Evolutionary conservation across 2,113 vertebrate species (phyloP).

Genomic region (Leuciscus idus): DNA sequence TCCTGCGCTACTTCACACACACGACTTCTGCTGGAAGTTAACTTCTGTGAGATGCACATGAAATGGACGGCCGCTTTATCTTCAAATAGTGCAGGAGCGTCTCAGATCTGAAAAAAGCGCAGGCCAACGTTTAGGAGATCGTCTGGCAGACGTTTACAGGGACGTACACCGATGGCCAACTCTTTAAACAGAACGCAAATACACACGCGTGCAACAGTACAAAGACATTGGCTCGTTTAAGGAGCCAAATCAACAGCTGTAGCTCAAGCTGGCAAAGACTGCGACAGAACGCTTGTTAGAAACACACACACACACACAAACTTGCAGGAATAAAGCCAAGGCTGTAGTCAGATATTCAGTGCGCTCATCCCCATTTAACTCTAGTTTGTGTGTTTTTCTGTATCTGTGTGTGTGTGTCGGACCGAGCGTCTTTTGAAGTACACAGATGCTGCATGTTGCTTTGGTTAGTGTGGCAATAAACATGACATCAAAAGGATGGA

Average conservation of each 20-base stretch:
- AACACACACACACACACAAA: slow-evolving; percentile 54
- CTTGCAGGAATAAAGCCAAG: slow-evolving; percentile 52
- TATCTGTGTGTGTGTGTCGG: slow-evolving; percentile 31
- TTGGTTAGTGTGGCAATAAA: slow-evolving; percentile 61
- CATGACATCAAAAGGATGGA: slow-evolving; percentile 61
- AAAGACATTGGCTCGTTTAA: slow-evolving; percentile 58
- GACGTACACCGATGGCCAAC: slow-evolving; percentile 27
- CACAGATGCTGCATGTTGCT: slow-evolving; percentile 55
- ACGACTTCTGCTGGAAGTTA: slow-evolving; percentile 64
- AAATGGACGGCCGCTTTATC: slow-evolving; percentile 75
- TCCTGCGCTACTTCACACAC: slow-evolving; percentile 70
- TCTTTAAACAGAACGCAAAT: slow-evolving; percentile 46
- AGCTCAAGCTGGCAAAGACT: slow-evolving; percentile 59
- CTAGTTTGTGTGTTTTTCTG: slow-evolving; percentile 32
- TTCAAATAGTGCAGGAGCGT: slow-evolving; percentile 64
- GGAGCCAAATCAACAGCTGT: slow-evolving; percentile 59
- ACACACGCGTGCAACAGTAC: slow-evolving; percentile 56
- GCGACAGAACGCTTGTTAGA: slow-evolving; percentile 40
- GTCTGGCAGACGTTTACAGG: slow-evolving; percentile 65
- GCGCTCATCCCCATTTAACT: slow-evolving; percentile 57
- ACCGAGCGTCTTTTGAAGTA: slow-evolving; percentile 56
- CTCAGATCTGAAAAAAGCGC: slow-evolving; percentile 53
- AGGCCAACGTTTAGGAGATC: slow-evolving; percentile 65
- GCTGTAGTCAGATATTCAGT: slow-evolving; percentile 46
- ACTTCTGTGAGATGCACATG: slow-evolving; percentile 69